phyloP scores from a whole-genome alignment of 2,113 vertebrate genomes.

The Lonchura striata region DNA sequence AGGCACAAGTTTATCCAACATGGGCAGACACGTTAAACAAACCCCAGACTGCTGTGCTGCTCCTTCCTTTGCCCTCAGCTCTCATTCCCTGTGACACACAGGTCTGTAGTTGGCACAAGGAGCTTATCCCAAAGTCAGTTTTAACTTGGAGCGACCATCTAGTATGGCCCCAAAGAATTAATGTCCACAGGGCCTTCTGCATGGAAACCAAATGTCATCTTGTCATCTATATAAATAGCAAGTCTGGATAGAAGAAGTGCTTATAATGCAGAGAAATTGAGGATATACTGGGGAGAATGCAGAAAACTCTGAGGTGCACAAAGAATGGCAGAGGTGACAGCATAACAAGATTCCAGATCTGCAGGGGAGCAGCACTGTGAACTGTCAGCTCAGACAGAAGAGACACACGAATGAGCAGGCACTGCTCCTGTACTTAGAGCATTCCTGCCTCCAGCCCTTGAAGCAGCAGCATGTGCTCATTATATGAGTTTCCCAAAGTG shows the following conservation, averaged over 20 bases:
- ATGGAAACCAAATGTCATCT: background rate
- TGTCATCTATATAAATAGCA: background rate
- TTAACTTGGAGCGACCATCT: background rate
- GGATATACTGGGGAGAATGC: background rate
- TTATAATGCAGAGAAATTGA: background rate
- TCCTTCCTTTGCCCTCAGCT: background rate
- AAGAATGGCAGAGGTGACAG: background rate
- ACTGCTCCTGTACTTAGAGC: background rate
- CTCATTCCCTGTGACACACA: background rate
- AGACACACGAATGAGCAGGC: background rate
- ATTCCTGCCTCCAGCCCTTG: background rate
- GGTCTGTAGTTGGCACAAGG: background rate
- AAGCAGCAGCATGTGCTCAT: background rate
- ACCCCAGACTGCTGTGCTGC: background rate
- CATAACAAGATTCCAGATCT: background rate
- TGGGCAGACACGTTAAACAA: rapidly evolving
- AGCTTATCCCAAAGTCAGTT: background rate
- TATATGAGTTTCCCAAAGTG: background rate
- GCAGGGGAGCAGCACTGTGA: background rate
- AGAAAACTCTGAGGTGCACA: background rate
- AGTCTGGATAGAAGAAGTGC: background rate
- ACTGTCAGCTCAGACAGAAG: background rate
- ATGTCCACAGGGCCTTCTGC: background rate
- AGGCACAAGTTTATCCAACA: background rate
- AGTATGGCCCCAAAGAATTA: background rate